These are phyloP conservation scores for Monomorium pharaonis DNA, from an alignment of 1,140 invertebrate species.

Conservation along the genomic window DNA sequence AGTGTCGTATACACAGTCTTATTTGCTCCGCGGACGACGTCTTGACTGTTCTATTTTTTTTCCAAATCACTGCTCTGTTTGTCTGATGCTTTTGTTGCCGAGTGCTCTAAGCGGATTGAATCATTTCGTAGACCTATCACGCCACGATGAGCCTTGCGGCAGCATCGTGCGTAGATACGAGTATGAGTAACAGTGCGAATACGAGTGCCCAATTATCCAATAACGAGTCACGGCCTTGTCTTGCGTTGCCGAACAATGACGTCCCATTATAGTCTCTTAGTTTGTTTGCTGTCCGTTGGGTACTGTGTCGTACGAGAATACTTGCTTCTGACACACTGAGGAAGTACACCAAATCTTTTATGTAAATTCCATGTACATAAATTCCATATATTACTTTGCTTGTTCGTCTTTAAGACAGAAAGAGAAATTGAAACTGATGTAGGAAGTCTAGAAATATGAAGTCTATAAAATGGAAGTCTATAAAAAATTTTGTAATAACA, in stretches of 20 bases:
- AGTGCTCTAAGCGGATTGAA: not conserved
- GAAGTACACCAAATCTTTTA: not conserved
- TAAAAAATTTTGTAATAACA: not conserved
- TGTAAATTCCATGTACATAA: not conserved
- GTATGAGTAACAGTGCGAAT: constrained; percentile 65
- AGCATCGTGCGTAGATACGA: constrained; percentile 41
- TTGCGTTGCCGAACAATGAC: constrained; percentile 72
- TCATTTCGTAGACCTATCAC: constrained; percentile 62
- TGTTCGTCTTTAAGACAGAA: not conserved
- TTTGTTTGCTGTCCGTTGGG: constrained; percentile 59
- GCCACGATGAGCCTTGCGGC: constrained; percentile 65
- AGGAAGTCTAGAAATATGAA: not conserved
- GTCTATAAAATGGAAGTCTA: too few species aligned
- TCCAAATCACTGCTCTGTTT: not conserved
- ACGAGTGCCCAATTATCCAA: constrained; percentile 73
- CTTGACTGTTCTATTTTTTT: not conserved
- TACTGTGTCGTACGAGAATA: not conserved
- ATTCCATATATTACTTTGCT: not conserved
- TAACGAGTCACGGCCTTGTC: constrained; percentile 72
- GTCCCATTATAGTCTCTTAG: constrained; percentile 64
- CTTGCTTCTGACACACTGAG: not conserved
- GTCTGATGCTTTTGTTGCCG: not conserved
- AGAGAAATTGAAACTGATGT: not conserved
- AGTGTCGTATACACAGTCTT: not conserved
- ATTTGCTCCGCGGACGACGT: not conserved